A percentile compares a stretch with the other conserved stretches of the same genome.
Evolutionary conservation across 2,888 invertebrate species (phyloP).

Genomic region (Aromia moschata): DNA sequence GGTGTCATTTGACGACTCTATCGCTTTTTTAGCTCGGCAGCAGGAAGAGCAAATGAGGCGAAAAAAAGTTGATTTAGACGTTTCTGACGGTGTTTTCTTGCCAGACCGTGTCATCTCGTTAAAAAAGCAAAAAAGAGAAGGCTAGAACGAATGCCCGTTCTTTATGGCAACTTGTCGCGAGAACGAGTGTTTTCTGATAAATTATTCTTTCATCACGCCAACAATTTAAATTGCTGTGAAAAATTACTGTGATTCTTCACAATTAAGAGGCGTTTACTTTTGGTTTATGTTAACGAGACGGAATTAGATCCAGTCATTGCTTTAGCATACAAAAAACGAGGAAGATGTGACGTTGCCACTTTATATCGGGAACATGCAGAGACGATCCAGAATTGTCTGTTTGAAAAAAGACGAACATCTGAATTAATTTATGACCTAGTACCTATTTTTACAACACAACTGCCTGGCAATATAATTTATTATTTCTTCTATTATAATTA

Average conservation of each 20-base stretch:
- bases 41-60: constrained; percentile 41
- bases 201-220: constrained; percentile 51
- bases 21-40: constrained; percentile 21
- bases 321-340: constrained; percentile 24
- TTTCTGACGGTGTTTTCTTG: constrained; percentile 35
- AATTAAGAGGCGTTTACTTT: constrained; percentile 55
- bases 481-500: too few relatives aligned
- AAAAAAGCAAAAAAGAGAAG: constrained; percentile 32
- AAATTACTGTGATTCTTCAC: constrained; percentile 58
- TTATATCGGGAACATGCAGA: not conserved
- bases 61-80: constrained; percentile 40
- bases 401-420: not conserved
- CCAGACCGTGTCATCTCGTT: constrained; percentile 42
- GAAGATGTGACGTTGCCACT: not conserved
- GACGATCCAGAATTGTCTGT: not conserved
- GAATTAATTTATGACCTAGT: not conserved
- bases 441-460: too few relatives aligned
- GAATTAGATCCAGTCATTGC: constrained; percentile 49
- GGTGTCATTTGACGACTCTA: constrained; percentile 29
- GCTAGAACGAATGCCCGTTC: too few relatives aligned
- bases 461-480: too few relatives aligned
- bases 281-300: constrained; percentile 50
- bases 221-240: constrained; percentile 56
- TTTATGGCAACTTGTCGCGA: constrained; percentile 24
- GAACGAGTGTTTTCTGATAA: constrained; percentile 46